Base-by-base conservation (phyloP, 2,888 invertebrate species). In the Leucania comma region DNA sequence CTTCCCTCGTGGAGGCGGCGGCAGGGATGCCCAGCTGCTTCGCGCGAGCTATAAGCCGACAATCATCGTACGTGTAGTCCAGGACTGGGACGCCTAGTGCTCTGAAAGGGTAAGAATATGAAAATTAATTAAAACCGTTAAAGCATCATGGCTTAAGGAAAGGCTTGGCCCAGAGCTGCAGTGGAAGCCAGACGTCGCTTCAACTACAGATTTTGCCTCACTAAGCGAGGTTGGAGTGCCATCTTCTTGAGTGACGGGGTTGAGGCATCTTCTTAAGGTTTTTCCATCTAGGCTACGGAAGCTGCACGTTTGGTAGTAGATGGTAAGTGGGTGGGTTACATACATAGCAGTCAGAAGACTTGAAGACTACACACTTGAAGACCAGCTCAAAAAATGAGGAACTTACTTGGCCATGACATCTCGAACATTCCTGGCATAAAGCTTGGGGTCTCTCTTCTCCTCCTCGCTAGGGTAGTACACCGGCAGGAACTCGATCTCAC, bases 21-120 rank as follows among this genome's bases (percentile, higher is more conserved):
- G 97, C 96, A 0, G 98, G 98, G 42, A 99, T 96, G 83, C 98
- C 97, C 88, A 98, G 96, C 85, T 98, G 97, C 89, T 98, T 98
- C n/a, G 98, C 98, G 85, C 97, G 97, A 65, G 97, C 97, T 95
- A 99, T 98, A 74, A 99, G 96, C 56, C 98, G 97, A 85, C 99
- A 99, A 93, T 99, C 99, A 89, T 99, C 98, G 91, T 98, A 99
- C 0, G 99, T 98, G 92, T 98, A 99, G 92, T 99, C 99, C 56
- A 98, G 97, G 0, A 98, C 97, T 5, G 99, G 99, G 53, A 99
- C 97, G 3, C 97, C 97, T 22, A 99, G 94, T 2, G 98, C 98
- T 87, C 99, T 99, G 92, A 14, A 96, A 96, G 20, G 42, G 6
- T 9, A 17, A 42, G 14, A n/a, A 3, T 1, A 38, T 5, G 1